Evolutionary conservation across 30 jellyfish, hydroid and myxozoan species (phyloP).

Genomic region (Cassiopea xamachana): DNA sequence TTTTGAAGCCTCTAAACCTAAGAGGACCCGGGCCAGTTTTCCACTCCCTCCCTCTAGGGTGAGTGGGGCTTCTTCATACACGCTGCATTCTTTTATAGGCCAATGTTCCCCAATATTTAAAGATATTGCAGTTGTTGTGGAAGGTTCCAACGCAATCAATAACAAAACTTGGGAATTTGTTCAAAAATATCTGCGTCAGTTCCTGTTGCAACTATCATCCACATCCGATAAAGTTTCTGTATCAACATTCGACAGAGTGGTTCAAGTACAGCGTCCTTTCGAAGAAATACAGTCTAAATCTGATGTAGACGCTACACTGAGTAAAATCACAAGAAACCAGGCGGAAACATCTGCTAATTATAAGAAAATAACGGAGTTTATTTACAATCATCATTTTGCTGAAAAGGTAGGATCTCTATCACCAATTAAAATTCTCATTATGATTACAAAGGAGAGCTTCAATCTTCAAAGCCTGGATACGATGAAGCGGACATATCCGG

Average conservation of each 20-base stretch:
- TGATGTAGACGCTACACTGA: background rate
- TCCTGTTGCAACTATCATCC: slow-evolving; percentile 5
- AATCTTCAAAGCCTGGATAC: slow-evolving; percentile 14
- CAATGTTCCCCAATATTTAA: background rate
- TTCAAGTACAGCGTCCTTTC: slow-evolving; percentile 6
- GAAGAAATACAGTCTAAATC: background rate
- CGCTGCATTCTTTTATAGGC: slow-evolving; percentile 4
- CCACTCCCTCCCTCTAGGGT: too few relatives aligned
- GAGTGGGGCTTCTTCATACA: background rate
- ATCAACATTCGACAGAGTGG: slow-evolving; percentile 20
- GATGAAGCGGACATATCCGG: slow-evolving; percentile 26
- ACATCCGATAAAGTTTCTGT: slow-evolving; percentile 19
- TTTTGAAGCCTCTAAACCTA: too few relatives aligned
- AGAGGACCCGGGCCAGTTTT: too few relatives aligned
- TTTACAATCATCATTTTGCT: slow-evolving; percentile 20
- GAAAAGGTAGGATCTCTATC: slow-evolving; percentile 50
- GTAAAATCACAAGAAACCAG: background rate
- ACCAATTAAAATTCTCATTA: slow-evolving; percentile 39
- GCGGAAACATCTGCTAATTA: slow-evolving; percentile 1
- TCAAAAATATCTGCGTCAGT: slow-evolving; percentile 12
- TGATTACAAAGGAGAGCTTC: slow-evolving; percentile 28
- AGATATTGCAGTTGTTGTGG: slow-evolving; percentile 45
- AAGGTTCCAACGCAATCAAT: slow-evolving; percentile 10
- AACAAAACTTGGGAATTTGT: slow-evolving; percentile 11
- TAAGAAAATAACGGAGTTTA: background rate